Evolutionary conservation across 2,113 vertebrate species (phyloP).

Genomic region (Leucosticte australis): DNA sequence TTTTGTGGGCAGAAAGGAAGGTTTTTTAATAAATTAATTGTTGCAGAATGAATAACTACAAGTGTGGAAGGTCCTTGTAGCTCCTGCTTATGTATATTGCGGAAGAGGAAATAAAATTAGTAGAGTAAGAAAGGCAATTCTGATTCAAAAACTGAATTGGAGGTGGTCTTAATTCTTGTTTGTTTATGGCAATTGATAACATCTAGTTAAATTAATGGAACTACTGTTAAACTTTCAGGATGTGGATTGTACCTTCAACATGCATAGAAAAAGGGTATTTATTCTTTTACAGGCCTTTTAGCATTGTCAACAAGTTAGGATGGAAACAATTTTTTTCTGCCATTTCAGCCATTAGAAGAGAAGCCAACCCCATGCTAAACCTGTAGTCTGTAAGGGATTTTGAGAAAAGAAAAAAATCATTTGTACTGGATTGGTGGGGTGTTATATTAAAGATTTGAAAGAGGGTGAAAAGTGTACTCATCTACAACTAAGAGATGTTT

Average conservation of each 20-base stretch:
- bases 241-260: background rate
- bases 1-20: background rate
- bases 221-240: background rate
- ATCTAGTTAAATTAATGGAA: background rate
- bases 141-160: background rate
- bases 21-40: slow-evolving; percentile 5
- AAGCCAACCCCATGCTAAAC: background rate
- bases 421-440: background rate
- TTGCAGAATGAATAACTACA: background rate
- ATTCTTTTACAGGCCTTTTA: background rate
- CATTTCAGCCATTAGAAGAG: background rate
- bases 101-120: background rate
- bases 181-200: background rate
- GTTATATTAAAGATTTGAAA: background rate
- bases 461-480: background rate
- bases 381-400: background rate
- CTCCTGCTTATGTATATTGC: background rate
- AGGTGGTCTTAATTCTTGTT: background rate
- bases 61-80: background rate
- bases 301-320: background rate
- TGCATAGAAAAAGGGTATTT: background rate
- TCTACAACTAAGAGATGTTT: background rate
- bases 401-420: background rate
- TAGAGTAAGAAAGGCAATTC: background rate
- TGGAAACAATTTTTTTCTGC: background rate